These are phyloP conservation scores for Epistrophella euchroma DNA, from an alignment of 2,888 invertebrate species.

Conservation along the genomic window DNA sequence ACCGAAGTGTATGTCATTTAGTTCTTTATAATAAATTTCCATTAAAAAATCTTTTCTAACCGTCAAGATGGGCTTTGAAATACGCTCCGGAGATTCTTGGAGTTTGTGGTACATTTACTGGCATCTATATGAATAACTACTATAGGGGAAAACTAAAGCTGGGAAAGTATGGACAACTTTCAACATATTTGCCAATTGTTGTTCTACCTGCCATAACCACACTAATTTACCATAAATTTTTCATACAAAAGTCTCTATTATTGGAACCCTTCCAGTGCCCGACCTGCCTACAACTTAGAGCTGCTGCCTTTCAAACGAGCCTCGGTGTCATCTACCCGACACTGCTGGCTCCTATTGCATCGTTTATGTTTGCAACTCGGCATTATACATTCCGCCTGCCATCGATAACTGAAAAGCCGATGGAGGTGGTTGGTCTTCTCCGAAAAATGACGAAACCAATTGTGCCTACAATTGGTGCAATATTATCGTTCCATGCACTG, in stretches of 20 bases:
- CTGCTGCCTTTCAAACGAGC: constrained; percentile 85
- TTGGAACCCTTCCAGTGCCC: constrained; percentile 86
- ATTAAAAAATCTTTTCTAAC: constrained; percentile 63
- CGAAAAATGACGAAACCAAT: constrained; percentile 85
- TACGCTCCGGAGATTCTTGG: constrained; percentile 85
- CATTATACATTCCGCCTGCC: constrained; percentile 88
- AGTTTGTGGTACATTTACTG: constrained; percentile 85
- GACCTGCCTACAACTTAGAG: constrained; percentile 87
- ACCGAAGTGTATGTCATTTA: constrained; percentile 86
- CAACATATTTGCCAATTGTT: constrained; percentile 87
- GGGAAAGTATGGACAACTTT: constrained; percentile 85
- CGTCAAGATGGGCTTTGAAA: constrained; percentile 85
- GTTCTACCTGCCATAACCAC: constrained; percentile 86
- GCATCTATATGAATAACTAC: constrained; percentile 86
- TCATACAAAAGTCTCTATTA: constrained; percentile 86
- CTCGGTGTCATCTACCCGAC: constrained; percentile 87
- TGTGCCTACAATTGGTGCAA: constrained; percentile 84
- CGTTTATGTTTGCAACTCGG: constrained; percentile 87
- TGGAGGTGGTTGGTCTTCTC: constrained; percentile 85
- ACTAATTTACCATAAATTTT: constrained; percentile 85
- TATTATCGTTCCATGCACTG: constrained; percentile 85
- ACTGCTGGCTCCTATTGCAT: constrained; percentile 86
- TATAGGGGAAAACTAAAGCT: constrained; percentile 87
- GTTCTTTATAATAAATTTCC: constrained; percentile 65
- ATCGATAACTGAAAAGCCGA: constrained; percentile 85